Evolutionary conservation across 2,113 vertebrate species (phyloP), one percentile per base, ranked within the genome.

Genomic region (Gymnobelideus leadbeateri): DNA sequence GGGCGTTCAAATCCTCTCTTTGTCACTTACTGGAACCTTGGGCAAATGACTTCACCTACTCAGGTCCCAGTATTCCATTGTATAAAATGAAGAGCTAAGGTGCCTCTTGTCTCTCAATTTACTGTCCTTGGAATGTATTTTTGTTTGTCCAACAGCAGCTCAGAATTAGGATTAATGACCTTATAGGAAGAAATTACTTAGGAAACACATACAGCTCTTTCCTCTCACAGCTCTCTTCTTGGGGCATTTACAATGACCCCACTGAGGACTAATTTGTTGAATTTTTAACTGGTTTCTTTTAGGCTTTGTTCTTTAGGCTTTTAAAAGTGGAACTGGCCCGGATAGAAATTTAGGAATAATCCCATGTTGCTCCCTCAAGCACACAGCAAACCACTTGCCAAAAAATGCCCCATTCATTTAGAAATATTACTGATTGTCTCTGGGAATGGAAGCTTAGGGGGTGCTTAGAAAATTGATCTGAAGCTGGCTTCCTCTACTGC

Each of bases 21-120:
- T 93, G 77, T 5, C 37, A 57, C 0, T 37, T 91, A 11, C 57
- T 24, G 89, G 47, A 49, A 89, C 92, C 3, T 9, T n/a, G 23
- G 23, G 23, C 23, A 84, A 54, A 10, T 14, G 3, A 1, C 0
- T 4, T n/a, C 77, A 2, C 5, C 12, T 4, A 0, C 25, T 61
- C 50, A 49, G 2, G 3, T n/a, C 47, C 89, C 47, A 49, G 53
- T 51, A 37, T 31, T 31, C 57, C 8, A 61, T 31, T 61, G 28
- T 61, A 7, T 55, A 37, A 12, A 68, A 68, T 68, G 28, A 37
- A 68, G 25, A 68, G 11, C 4, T 61, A 68, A 68, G 57, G 57
- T 28, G 24, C 57, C 31, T 37, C 11, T 68, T 0, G 0, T 8
- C 28, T 68, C 11, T 68, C 57, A 68, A 14, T 68, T 8, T 37